A percentile compares a stretch with the other conserved stretches of the same genome.
Evolutionary conservation across 2,888 invertebrate genomes (phyloP).

Genomic region (Synergus itoensis): DNA sequence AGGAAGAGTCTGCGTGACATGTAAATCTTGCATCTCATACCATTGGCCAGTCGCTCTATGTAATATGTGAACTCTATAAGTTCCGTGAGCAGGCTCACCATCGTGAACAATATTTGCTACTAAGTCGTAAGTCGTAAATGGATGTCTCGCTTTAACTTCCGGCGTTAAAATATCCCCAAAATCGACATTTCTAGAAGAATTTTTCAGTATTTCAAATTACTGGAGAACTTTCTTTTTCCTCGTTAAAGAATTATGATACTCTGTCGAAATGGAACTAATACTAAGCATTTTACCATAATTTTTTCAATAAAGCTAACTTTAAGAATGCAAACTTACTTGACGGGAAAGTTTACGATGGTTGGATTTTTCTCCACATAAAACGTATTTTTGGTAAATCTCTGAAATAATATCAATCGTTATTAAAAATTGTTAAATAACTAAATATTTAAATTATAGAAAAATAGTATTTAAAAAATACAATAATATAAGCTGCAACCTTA

Average conservation of each 20-base stretch:
- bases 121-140: conserved; percentile 94
- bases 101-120: conserved; percentile 99
- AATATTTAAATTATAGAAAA: not conserved
- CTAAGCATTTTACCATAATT: not conserved
- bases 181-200: conserved; percentile 90
- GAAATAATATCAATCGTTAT: conserved; percentile 45
- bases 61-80: conserved; percentile 95
- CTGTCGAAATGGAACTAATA: not conserved
- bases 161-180: conserved; percentile 96
- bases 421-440: not conserved
- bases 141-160: conserved; percentile 88
- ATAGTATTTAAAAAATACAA: not conserved
- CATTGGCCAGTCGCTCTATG: conserved; percentile 92
- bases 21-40: conserved; percentile 93
- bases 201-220: not conserved
- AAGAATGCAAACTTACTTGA: conserved; percentile 86
- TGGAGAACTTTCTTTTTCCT: not conserved
- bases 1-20: conserved; percentile 98
- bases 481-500: conserved; percentile 80
- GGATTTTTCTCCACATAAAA: conserved; percentile 99
- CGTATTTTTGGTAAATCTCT: conserved; percentile 98
- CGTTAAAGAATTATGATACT: not conserved
- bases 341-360: conserved; percentile 99
- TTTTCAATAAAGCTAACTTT: conserved; percentile 12
- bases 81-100: conserved; percentile 96